Evolutionary conservation across 92 coral and sea anemone species (phyloP).

Genomic region (Porites rus): DNA sequence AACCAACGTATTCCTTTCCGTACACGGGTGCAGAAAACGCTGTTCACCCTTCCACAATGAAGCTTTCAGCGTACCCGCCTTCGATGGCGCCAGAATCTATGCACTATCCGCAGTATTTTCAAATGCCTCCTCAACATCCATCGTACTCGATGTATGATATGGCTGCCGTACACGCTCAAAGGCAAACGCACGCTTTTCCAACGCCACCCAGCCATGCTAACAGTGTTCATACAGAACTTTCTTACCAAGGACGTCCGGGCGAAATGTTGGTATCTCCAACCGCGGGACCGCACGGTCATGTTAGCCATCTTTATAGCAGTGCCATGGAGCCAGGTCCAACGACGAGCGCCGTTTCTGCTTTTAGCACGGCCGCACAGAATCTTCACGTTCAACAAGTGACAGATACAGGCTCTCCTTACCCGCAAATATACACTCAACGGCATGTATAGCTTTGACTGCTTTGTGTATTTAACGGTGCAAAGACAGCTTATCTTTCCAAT

Average conservation of each 20-base stretch:
- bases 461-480: conserved; percentile 85
- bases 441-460: conserved; percentile 79
- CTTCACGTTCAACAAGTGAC: conserved; percentile 75
- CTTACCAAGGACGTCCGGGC: conserved; percentile 75
- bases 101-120: conserved; percentile 90
- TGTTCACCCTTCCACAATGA: conserved; percentile 83
- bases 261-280: conserved; percentile 77
- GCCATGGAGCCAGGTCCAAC: conserved; percentile 85
- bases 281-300: conserved; percentile 55
- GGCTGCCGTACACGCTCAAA: conserved; percentile 83
- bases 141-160: conserved; percentile 90
- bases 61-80: conserved; percentile 88
- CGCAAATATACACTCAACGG: conserved; percentile 89
- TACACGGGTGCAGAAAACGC: conserved; percentile 77
- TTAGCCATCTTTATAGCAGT: conserved; percentile 75
- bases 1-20: conserved; percentile 89
- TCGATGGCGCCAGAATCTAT: conserved; percentile 89
- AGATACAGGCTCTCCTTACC: conserved; percentile 77
- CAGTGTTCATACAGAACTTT: conserved; percentile 66
- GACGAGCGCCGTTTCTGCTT: conserved; percentile 77
- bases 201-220: conserved; percentile 74
- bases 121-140: conserved; percentile 79
- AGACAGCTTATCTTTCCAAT: conserved; percentile 74
- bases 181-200: conserved; percentile 72
- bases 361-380: conserved; percentile 79